Evolutionary conservation across 2,888 invertebrate genomes (phyloP), one percentile per base, ranked within the genome.

Genomic region (Rhamphomyia laevipes): DNA sequence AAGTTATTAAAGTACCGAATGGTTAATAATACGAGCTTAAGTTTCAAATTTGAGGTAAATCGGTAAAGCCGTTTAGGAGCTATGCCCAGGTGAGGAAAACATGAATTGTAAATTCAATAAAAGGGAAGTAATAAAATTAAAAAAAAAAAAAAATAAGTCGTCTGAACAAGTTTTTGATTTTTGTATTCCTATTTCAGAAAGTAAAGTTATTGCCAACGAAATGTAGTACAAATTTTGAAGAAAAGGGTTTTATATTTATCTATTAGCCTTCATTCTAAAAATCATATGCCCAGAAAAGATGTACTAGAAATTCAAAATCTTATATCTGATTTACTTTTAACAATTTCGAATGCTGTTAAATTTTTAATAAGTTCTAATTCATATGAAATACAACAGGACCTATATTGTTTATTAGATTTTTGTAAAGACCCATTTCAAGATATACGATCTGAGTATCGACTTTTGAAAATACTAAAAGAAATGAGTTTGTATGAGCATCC

Each of bases 361-460:
- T n/a, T 13, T 31, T 2, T 27, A n/a, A 18, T 51, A 23, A n/a
- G 15, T 37, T 18, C 5, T 11, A 17, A 43, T 21, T 37, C 6
- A 10, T 21, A 17, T 46, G 21, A 50, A 46, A 12, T 49, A 31
- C n/a, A 43, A 17, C 31, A 46, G 33, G 51, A 49, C 31, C 33
- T 46, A 2, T 18, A 16, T 23, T 45, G 23, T 45, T n/a, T 53
- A 23, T 30, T 53, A 41, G 15, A 47, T 17, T 51, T 51, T 49
- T 51, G 51, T 45, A 51, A 51, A 44, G 31, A 51, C 47, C 47
- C 45, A 41, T 53, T 53, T 37, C 35, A 50, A 46, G 48, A 53
- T 23, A 50, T 53, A 21, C 46, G 42, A 37, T 51, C 51, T 38
- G 51, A 50, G 37, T 46, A 51, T 43, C 35, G 46, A 2, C 38